A percentile compares a stretch with the other conserved stretches of the same genome.
Evolutionary conservation across 2,113 vertebrate genomes (phyloP).

Genomic region (Peromyscus californicus): DNA sequence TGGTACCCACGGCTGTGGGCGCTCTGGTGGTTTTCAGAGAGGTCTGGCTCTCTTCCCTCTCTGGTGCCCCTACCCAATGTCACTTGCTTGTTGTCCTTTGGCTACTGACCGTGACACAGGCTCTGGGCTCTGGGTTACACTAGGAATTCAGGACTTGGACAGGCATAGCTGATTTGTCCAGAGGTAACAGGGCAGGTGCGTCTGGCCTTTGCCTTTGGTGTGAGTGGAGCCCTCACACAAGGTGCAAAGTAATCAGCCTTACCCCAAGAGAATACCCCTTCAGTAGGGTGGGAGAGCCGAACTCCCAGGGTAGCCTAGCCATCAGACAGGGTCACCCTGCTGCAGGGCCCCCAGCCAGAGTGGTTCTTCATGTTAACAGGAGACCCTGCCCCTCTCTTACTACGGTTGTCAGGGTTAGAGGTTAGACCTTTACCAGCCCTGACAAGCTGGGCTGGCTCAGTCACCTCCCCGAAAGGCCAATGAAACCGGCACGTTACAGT

Average conservation of each 20-base stretch:
- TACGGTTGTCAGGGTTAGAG: background rate
- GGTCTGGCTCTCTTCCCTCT: background rate
- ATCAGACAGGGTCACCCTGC: background rate
- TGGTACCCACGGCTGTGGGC: background rate
- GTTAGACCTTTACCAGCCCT: background rate
- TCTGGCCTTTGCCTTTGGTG: background rate
- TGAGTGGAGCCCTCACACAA: too few relatives aligned
- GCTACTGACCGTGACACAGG: background rate
- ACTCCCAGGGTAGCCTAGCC: background rate
- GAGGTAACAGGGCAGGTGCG: background rate
- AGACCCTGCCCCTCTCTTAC: background rate
- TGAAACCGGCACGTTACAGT: background rate
- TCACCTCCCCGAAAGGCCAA: background rate
- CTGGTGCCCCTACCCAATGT: background rate
- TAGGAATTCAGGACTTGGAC: background rate
- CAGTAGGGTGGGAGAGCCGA: background rate
- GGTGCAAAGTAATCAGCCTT: background rate
- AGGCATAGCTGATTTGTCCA: background rate
- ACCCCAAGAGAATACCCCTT: background rate
- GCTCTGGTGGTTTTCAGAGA: background rate
- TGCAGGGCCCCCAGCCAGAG: background rate
- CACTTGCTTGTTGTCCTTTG: background rate
- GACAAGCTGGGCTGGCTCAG: background rate
- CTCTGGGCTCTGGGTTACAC: background rate
- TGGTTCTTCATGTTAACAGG: background rate